These are phyloP conservation scores for Numenius phaeopus DNA, from an alignment of 2,797 vertebrate genomes.

Conservation along the genomic window DNA sequence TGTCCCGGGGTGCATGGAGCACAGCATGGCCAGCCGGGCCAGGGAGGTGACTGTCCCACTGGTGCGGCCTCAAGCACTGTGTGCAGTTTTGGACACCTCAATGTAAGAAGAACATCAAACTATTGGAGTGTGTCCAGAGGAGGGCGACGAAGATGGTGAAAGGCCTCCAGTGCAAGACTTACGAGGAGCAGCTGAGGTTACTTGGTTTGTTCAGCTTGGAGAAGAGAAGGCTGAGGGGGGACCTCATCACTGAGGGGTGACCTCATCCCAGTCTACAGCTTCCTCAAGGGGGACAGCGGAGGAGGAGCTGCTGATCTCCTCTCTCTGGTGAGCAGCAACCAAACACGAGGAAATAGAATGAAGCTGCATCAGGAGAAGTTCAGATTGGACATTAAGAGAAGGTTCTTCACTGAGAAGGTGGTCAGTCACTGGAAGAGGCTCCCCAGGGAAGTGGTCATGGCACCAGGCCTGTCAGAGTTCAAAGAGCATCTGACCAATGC, in stretches of 20 bases:
- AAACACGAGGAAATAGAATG: neutral
- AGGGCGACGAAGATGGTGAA: neutral
- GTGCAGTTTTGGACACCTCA: neutral
- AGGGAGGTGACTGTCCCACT: neutral
- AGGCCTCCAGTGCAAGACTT: neutral
- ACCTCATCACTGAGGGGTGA: neutral
- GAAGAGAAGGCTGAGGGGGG: neutral
- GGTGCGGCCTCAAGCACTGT: neutral
- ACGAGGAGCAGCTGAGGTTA: neutral
- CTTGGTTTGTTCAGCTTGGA: neutral
- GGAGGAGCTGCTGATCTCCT: neutral
- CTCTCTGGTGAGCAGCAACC: neutral
- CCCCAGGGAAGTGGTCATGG: neutral
- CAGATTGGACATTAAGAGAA: neutral
- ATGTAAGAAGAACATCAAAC: neutral
- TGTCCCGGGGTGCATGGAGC: neutral
- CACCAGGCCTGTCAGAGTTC: neutral
- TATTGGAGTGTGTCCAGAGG: neutral
- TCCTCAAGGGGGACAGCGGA: rapidly evolving
- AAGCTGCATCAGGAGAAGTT: neutral
- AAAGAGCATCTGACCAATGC: neutral
- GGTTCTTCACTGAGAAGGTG: neutral
- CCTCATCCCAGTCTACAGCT: neutral
- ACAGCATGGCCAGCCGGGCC: rapidly evolving
- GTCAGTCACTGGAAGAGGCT: neutral